These are phyloP conservation scores for Mamestra configurata DNA, from an alignment of 1,140 invertebrate genomes.

Conservation along the genomic window DNA sequence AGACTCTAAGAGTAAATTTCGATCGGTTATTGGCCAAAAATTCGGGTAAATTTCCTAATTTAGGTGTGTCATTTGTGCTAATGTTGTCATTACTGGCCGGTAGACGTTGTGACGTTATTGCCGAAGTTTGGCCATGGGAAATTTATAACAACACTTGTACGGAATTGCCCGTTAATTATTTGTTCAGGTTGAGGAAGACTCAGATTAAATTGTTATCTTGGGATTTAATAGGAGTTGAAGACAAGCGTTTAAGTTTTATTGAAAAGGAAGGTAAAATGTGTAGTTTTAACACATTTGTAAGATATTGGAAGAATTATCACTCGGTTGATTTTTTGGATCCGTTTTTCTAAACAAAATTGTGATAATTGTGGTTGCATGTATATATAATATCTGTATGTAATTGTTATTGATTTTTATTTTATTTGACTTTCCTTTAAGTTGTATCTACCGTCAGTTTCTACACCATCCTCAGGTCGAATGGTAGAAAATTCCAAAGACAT, in stretches of 20 bases:
- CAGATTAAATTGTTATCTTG: slow-evolving; percentile 10
- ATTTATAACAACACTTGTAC: slow-evolving; percentile 47
- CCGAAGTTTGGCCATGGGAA: slow-evolving; percentile 56
- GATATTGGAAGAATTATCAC: too few species aligned
- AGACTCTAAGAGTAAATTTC: slow-evolving; percentile 72
- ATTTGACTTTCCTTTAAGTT: too few species aligned
- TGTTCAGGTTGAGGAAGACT: slow-evolving; percentile 23
- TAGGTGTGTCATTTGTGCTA: slow-evolving; percentile 70
- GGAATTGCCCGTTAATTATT: slow-evolving; percentile 23
- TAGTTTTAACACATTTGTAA: too few species aligned
- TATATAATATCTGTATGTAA: too few species aligned
- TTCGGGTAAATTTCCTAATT: slow-evolving; percentile 59
- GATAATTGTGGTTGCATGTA: too few species aligned
- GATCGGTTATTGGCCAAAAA: slow-evolving; percentile 63
- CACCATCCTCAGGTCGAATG: too few species aligned
- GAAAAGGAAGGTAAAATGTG: too few species aligned
- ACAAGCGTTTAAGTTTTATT: background rate
- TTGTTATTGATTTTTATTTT: too few species aligned
- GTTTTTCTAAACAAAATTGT: too few species aligned
- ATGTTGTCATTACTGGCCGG: slow-evolving; percentile 68
- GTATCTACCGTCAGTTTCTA: too few species aligned
- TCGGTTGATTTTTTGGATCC: too few species aligned
- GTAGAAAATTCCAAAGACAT: too few species aligned
- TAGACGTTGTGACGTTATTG: slow-evolving; percentile 60
- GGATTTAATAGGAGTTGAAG: background rate